These are phyloP conservation scores for Malacosoma neustria DNA, from an alignment of 2,888 invertebrate genomes.

Conservation along the genomic window DNA sequence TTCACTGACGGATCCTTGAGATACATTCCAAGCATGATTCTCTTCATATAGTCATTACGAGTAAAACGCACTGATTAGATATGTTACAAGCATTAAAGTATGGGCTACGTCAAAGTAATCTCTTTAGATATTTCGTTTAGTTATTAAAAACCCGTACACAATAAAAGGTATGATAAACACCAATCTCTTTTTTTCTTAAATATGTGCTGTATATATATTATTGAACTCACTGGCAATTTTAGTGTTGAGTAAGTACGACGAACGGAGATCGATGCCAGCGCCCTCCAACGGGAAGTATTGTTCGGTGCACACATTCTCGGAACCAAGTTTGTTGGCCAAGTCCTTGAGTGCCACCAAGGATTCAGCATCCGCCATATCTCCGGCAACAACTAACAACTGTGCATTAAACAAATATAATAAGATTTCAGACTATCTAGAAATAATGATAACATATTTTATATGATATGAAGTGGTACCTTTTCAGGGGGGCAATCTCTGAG, in stretches of 20 bases:
- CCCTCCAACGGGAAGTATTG: slow-evolving; percentile 89
- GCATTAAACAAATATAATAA: neutral
- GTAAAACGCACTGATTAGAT: no score
- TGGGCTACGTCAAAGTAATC: no score
- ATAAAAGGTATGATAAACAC: no score
- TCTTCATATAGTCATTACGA: no score
- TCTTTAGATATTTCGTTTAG: no score
- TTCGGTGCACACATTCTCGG: slow-evolving; percentile 92
- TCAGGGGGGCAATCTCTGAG: slow-evolving; percentile 79
- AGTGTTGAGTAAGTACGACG: slow-evolving; percentile 94
- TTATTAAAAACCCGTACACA: no score
- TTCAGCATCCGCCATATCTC: slow-evolving; percentile 94
- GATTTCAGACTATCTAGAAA: neutral
- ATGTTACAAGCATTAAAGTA: no score
- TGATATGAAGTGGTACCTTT: slow-evolving; percentile 41
- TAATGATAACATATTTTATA: no score
- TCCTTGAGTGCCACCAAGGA: slow-evolving; percentile 94
- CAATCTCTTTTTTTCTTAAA: no score
- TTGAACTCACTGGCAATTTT: slow-evolving; percentile 81
- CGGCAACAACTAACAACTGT: slow-evolving; percentile 87
- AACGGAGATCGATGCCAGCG: slow-evolving; percentile 89
- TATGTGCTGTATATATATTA: no score
- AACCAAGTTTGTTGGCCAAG: slow-evolving; percentile 89
- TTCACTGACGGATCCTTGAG: no score
- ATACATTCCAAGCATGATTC: no score